Evolutionary conservation across 1,140 invertebrate species (phyloP).

Genomic region (Heterodera carotae): DNA sequence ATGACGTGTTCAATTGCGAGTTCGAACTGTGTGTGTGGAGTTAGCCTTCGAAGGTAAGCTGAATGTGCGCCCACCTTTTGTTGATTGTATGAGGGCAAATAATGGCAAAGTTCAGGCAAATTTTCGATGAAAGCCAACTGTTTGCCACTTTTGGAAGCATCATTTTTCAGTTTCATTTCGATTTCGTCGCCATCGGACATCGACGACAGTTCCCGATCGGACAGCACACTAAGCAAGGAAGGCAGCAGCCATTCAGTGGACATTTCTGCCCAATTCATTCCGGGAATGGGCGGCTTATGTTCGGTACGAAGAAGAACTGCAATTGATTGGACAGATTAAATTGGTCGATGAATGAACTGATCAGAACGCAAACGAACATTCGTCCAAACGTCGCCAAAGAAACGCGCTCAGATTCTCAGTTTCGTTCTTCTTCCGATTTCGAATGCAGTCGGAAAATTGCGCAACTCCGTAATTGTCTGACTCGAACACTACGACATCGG

Average conservation of each 20-base stretch:
- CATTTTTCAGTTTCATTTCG: slow-evolving; percentile 2
- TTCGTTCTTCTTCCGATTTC: neutral
- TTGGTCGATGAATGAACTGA: too few relatives aligned
- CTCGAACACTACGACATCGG: neutral
- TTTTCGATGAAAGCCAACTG: neutral
- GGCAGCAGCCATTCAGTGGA: neutral
- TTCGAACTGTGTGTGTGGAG: too few relatives aligned
- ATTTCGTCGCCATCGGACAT: neutral
- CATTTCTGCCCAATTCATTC: neutral
- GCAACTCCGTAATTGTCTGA: neutral
- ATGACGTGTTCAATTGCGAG: neutral
- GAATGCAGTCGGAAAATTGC: neutral
- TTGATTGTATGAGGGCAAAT: slow-evolving; percentile 2
- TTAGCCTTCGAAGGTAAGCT: too few relatives aligned
- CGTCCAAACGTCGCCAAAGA: neutral
- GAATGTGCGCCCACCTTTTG: neutral
- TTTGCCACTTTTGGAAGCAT: neutral
- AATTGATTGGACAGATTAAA: neutral
- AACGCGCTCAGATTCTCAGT: neutral
- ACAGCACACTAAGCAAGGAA: neutral
- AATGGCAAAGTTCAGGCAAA: slow-evolving; percentile 7
- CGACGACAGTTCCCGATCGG: neutral
- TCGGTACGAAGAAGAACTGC: neutral
- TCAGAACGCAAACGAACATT: neutral
- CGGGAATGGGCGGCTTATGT: neutral